Base-by-base conservation (phyloP, 2,888 invertebrate genomes). In the Cinara cedri region DNA sequence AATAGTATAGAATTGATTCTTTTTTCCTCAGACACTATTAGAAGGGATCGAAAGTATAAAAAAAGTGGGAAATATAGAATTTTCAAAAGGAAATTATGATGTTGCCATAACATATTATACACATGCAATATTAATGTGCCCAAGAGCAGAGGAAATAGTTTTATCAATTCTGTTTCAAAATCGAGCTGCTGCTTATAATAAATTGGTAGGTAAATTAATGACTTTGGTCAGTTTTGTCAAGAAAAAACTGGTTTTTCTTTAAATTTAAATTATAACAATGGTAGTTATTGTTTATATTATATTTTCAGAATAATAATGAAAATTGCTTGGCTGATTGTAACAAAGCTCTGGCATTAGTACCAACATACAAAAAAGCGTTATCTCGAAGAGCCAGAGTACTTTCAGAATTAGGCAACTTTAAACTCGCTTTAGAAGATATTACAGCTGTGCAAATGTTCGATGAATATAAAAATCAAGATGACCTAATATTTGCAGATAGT, bases 151-250 rank as follows among this genome's bases (percentile, higher is more conserved):
- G 83, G 88, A 88, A 46, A 89, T 89, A 1, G 95, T 95, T 83
- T 87, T 96, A 78, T 92, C 97, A 0, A 96, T 95, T n/a, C 96
- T 95, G 86, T 97, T 96, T 86, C 98, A 98, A 86, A 98, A 98
- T 85, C 91, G 97, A 84, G 98, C 98, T 10, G 98, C 97, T 19
- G 94, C 96, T 57, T 95, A 95, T 86, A 97, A 97, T 86, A 94
- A 96, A 86, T 87, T 96, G 85, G 90, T 90, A 86, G 34, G 46
- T 21, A 1, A 21, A 26, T 55, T 51, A 46, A 21, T 16, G 49
- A 9, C n/a, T n/a, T 9, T 26, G 3, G 57, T 34, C 49, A 8
- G 11, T 21, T 57, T 34, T 26, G 21, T 11, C n/a, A n/a, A 11
- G 24, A 24, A 0, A 3, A 19, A 34, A 34, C n/a, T n/a, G n/a